phyloP scores from a whole-genome alignment of 2,797 vertebrate species.

The Podarcis siculus region DNA sequence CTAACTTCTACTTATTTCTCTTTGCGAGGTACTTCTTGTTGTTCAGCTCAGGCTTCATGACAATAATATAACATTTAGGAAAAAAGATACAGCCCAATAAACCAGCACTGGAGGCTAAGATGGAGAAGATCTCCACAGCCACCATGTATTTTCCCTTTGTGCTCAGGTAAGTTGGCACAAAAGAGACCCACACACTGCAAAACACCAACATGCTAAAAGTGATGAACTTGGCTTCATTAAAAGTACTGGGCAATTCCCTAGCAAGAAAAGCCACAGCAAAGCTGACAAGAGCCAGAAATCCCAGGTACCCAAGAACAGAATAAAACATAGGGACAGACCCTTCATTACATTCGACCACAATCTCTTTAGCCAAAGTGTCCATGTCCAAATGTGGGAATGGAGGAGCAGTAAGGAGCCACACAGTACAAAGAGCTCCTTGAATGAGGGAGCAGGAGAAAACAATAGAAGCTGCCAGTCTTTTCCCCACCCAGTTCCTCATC shows the following conservation, averaged over 20 bases:
- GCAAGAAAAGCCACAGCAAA: slow-evolving; percentile 18
- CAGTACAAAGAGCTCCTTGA: not conserved
- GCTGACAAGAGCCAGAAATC: not conserved
- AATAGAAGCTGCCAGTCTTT: not conserved
- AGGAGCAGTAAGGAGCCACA: not conserved
- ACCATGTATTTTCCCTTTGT: not conserved
- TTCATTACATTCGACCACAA: slow-evolving; percentile 47
- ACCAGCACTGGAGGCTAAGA: not conserved
- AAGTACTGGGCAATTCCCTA: not conserved
- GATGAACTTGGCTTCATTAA: not conserved
- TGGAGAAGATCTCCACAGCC: not conserved
- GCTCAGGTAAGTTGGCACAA: not conserved
- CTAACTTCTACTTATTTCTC: not conserved
- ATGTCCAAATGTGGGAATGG: not conserved
- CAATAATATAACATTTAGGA: not conserved
- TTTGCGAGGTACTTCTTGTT: not conserved
- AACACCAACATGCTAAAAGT: not conserved
- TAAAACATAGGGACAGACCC: slow-evolving; percentile 35
- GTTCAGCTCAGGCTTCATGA: not conserved
- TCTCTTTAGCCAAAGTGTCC: not conserved
- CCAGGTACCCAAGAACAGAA: slow-evolving; percentile 8
- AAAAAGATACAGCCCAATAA: not conserved
- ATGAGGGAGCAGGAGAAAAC: not conserved
- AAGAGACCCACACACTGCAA: not conserved
- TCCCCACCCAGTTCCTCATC: not conserved